Base-by-base conservation (phyloP, 1,140 invertebrate genomes). In the Zaprionus capensis region DNA sequence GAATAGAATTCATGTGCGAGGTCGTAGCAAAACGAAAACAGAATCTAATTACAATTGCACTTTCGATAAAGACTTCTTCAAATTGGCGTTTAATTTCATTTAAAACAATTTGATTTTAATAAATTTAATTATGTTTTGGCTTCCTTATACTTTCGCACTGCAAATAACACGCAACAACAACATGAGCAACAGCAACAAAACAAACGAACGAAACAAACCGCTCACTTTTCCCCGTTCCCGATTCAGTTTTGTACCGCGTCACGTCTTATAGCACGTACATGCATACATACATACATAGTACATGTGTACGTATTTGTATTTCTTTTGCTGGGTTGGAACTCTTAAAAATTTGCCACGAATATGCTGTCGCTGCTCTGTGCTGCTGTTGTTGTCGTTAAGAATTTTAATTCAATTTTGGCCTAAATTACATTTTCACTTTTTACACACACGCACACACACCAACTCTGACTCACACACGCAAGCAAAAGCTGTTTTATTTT, bases 361-460 rank as follows among this genome's bases (percentile, higher is more conserved):
- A 66, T 62, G 53, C 55, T 20, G 44, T 44, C 49, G 65, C 78
- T 72, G 46, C 66, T 46, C 59, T 55, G 63, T 51, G 44, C 26
- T 22, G 66, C 71, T 24, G 59, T 78, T 74, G 67, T 79, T 82
- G 72, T 69, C 68, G 76, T 75, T 74, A 59, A 88, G 84, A 87
- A 85, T 85, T 85, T 82, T 61, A 82, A 84, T 83, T 73, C 56
- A 71, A 77, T 77, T 84, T 77, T 81, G 81, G 81, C 81, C 81
- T 61, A 73, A 84, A 84, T 81, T 71, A 78, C 70, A 83, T 86
- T 86, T 88, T 84, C 73, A 88, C 84, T 88, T 88, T 88, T 66
- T 61, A 76, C 72, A 86, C 57, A 67, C 57, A 34, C 44, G 34
- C 58, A 64, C 44, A 58, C 53, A 53, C 44, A 51, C 58, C 62